Evolutionary conservation across 1,140 invertebrate species (phyloP), one percentile per base, ranked within the genome.

Genomic region (Calliopsis andreniformis): DNA sequence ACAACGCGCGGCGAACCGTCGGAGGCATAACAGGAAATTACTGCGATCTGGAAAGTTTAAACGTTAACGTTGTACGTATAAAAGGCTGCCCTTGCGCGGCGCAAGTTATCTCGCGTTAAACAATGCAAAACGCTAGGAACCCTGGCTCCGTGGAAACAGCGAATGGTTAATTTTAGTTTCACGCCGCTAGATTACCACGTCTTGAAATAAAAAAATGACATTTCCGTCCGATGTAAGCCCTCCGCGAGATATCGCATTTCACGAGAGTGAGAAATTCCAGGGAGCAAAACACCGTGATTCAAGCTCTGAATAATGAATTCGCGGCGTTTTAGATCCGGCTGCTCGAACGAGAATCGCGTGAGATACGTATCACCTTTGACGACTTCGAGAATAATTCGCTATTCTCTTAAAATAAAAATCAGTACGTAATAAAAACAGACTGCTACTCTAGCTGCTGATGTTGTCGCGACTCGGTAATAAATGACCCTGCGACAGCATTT

Each of bases 11-110:
- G 47, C 28, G 28, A 39, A 63, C 18, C 47, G n/a, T 42, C 7
- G 32, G 12, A 30, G n/a, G 35, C 70, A n/a, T 55, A 63, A 66
- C 61, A 20, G 61, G 25, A 66, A 73, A 66, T 73, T 43, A 55
- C 49, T 20, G 5, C 18, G 35, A 39, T 53, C 32, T 49, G 45
- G 61, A 63, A 49, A 72, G 42, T 70, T 70, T 51, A 53, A 62
- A 42, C 58, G 35, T 20, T 32, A 56, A 58, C 67, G 20, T 16
- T 8, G 10, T 28, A 5, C 10, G n/a, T 43, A n/a, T 32, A 25
- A 70, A 23, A 53, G 53, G 10, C 39, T 2, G 10, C 12, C 0
- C 5, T 42, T n/a, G 20, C 16, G 4, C 23, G 56, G 0, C 42
- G 42, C 12, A 47, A 47, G 8, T 58, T 45, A 43, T n/a, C 42